Base-by-base conservation (phyloP, 2,113 vertebrate species). In the Campylorhamphus procurvoides region DNA sequence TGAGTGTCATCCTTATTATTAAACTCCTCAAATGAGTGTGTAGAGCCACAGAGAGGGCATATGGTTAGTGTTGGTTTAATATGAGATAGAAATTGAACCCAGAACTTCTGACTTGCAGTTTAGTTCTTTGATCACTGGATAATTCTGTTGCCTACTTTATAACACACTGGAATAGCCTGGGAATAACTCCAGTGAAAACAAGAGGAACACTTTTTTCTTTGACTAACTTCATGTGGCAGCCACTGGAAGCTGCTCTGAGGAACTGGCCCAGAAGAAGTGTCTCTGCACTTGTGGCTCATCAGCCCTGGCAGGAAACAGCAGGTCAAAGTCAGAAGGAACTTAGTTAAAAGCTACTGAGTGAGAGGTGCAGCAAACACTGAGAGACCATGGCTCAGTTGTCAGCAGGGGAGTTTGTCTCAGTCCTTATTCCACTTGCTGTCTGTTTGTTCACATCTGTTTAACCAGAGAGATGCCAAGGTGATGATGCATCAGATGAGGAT, bases 101-200 rank as follows among this genome's bases (percentile, higher is more conserved):
- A 90, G 85, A 44, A 78, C 80, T 96, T 95, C 93, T 93, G 94
- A 87, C 64, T 85, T 89, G 73, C 56, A 40, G 46, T 66, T 92
- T 79, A 31, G 23, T 68, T 77, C 93, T 95, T 89, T 66, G 89
- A 64, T 67, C 56, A 37, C 22, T 10, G 69, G 22, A 12, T 68
- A 64, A 69, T 71, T 93, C 44, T 40, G 47, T 81, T 75, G n/a
- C 16, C 63, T 63, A 3, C 39, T 67, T 59, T 47, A 12, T 42
- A 78, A 87, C 35, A n/a, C 64, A 10, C 62, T 60, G 64, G 46
- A 87, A 58, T 20, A 53, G 23, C 68, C 87, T 37, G 79, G 80
- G 87, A 94, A 47, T 87, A 91, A 87, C 56, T 81, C 92, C 74
- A 91, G 87, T 46, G 84, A 87, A 92, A 96, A 84, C 73, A 89